Evolutionary conservation across 2,113 vertebrate genomes (phyloP).

Genomic region (Illadopsis cleaveri): DNA sequence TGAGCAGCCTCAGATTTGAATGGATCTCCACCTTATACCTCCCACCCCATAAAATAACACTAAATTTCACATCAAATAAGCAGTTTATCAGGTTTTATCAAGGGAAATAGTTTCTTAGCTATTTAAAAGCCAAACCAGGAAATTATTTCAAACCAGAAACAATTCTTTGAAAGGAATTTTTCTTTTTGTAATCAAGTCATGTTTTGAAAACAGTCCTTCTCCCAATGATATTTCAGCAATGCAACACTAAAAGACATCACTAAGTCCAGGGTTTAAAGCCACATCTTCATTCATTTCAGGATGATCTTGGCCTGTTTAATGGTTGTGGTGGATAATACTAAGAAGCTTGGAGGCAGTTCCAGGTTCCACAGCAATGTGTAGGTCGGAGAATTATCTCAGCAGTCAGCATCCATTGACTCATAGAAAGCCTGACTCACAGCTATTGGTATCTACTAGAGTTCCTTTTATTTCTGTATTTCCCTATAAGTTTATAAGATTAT

Average conservation of each 20-base stretch:
- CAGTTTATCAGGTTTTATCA: background rate
- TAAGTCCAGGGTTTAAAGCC: background rate
- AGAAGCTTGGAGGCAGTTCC: background rate
- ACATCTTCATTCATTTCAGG: background rate
- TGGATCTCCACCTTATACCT: background rate
- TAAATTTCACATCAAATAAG: background rate
- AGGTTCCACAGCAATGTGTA: background rate
- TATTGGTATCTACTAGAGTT: background rate
- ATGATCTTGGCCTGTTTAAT: background rate
- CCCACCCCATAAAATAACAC: background rate
- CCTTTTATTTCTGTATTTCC: background rate
- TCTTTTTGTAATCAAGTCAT: background rate
- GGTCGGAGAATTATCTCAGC: conserved; percentile 10
- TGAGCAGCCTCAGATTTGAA: background rate
- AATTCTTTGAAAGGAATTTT: background rate
- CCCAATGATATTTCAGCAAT: background rate
- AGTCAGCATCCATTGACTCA: conserved; percentile 35
- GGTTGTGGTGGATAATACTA: background rate
- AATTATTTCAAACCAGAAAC: background rate
- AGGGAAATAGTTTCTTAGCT: background rate
- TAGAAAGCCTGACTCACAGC: conserved; percentile 3
- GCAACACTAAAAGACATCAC: background rate
- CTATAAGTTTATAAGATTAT: background rate
- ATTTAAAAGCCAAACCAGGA: background rate
- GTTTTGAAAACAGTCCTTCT: background rate